A percentile compares a stretch with the other conserved stretches of the same genome.
Evolutionary conservation across 2,113 vertebrate species (phyloP).

Genomic region (Symphodus melops): DNA sequence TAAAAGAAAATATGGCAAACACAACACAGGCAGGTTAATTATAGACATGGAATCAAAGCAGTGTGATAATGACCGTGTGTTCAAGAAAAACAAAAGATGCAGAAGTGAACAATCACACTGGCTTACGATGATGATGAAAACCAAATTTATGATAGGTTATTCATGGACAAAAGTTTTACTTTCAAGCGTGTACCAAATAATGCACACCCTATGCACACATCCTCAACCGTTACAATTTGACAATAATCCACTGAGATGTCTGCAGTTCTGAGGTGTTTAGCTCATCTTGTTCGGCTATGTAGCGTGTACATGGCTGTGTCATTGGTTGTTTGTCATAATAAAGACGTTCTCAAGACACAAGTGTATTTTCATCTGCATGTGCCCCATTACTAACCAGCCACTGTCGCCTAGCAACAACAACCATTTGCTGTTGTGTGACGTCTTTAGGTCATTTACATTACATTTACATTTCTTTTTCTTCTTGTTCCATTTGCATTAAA

Average conservation of each 20-base stretch:
- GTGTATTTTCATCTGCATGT: constrained; percentile 53
- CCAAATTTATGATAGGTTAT: neutral
- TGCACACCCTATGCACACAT: too few relatives aligned
- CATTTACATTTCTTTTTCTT: constrained; percentile 67
- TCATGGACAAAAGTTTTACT: neutral
- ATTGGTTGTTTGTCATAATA: constrained; percentile 45
- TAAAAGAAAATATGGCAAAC: constrained; percentile 17
- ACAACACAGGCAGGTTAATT: neutral
- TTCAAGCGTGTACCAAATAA: too few relatives aligned
- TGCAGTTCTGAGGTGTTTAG: neutral
- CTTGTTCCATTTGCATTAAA: constrained; percentile 56
- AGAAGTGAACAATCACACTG: neutral
- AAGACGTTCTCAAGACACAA: constrained; percentile 52
- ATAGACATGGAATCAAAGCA: constrained; percentile 6
- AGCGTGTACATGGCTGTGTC: neutral
- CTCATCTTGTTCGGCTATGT: neutral
- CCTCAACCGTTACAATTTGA: neutral
- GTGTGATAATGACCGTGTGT: constrained; percentile 1
- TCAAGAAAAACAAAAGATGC: neutral
- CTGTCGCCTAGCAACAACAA: constrained; percentile 71
- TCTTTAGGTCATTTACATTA: constrained; percentile 73
- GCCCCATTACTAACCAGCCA: constrained; percentile 50
- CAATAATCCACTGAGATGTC: neutral
- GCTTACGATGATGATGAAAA: too few relatives aligned
- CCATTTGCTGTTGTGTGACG: constrained; percentile 60